These are phyloP conservation scores for Stenopsyche tienmushanensis DNA, from an alignment of 1,140 invertebrate genomes.

Conservation along the genomic window DNA sequence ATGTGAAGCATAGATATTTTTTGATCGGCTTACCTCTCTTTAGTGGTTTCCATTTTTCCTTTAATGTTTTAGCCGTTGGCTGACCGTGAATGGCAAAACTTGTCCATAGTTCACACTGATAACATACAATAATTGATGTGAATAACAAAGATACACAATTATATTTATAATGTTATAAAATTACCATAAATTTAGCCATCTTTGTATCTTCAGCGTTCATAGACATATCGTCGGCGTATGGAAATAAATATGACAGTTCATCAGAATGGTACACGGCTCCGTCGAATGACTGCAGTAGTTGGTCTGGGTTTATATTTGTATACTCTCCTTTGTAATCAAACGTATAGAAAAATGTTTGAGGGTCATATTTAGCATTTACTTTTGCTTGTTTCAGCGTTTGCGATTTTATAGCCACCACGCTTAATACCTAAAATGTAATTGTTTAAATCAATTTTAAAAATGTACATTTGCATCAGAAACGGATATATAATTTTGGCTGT, in stretches of 20 bases:
- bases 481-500: too few species aligned
- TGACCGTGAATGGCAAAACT: too few species aligned
- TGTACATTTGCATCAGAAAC: too few species aligned
- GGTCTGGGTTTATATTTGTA: slow-evolving; percentile 45
- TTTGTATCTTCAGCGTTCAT: slow-evolving; percentile 44
- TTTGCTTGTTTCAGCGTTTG: slow-evolving; percentile 21
- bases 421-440: slow-evolving; percentile 10
- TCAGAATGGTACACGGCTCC: slow-evolving; percentile 48
- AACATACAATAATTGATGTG: too few species aligned
- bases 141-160: not conserved
- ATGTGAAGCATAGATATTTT: too few species aligned
- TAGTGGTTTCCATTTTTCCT: too few species aligned
- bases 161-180: not conserved
- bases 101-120: too few species aligned
- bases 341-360: slow-evolving; percentile 22
- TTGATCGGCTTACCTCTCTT: too few species aligned
- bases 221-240: slow-evolving; percentile 40
- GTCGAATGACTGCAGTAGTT: slow-evolving; percentile 48
- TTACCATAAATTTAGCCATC: slow-evolving; percentile 47
- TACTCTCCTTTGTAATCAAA: slow-evolving; percentile 25
- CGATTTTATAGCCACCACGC: not conserved
- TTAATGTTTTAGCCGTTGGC: too few species aligned
- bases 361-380: slow-evolving; percentile 4
- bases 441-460: not conserved
- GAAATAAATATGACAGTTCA: slow-evolving; percentile 48